These are phyloP conservation scores for Coccyzus lansbergi DNA, from an alignment of 2,797 vertebrate species.

Conservation along the genomic window DNA sequence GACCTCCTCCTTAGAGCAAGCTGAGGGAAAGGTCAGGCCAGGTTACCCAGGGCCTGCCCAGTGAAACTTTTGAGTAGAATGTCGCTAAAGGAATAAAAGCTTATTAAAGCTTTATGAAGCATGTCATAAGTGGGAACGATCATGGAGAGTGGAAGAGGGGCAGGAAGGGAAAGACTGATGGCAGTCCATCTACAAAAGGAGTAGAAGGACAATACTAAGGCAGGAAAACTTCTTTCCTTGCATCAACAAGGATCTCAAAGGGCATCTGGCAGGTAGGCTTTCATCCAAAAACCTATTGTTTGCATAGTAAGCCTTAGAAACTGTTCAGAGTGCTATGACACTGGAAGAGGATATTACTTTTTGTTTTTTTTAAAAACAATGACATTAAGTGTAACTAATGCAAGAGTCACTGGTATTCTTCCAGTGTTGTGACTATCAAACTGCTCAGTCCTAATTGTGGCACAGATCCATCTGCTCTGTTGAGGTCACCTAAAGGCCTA, in stretches of 20 bases:
- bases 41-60: neutral
- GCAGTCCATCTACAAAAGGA: neutral
- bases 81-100: neutral
- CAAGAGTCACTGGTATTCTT: neutral
- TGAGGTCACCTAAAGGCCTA: neutral
- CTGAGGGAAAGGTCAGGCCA: neutral
- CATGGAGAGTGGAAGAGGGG: neutral
- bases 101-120: conserved; percentile 47
- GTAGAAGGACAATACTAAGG: neutral
- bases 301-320: neutral
- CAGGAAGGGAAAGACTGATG: neutral
- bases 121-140: conserved; percentile 23
- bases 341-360: neutral
- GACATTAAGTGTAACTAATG: neutral
- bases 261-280: neutral
- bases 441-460: neutral
- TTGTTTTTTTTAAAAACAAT: neutral
- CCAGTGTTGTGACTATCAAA: neutral
- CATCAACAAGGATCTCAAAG: neutral
- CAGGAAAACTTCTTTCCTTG: neutral
- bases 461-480: neutral
- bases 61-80: neutral
- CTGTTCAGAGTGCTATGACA: neutral
- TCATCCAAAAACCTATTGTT: neutral
- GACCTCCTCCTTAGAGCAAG: neutral